Base-by-base conservation (phyloP, 2,797 vertebrate genomes). In the Melanotaenia trifasciata region DNA sequence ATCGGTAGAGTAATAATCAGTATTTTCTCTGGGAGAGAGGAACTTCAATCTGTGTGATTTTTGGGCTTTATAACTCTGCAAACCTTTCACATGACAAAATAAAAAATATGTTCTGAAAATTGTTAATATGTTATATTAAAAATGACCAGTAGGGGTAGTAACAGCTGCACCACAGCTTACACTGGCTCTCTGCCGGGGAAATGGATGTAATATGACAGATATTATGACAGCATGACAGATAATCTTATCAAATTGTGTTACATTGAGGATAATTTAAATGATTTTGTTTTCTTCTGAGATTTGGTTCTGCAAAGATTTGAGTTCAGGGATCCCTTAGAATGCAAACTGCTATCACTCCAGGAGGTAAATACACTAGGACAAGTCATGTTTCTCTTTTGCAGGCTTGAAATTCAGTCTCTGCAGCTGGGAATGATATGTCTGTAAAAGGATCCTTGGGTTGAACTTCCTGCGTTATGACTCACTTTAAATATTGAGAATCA, bases 331-430 rank as follows among this genome's bases (percentile, higher is more conserved):
- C 28, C 7, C 16, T 47, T 32, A 69, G 0, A 62, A 5, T 24
- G 18, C 9, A 14, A 14, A 7, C 4, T 18, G 5, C 0, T 22
- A 36, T 2, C 11, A 18, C 24, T 33, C 53, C 12, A 3, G 32
- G 62, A 53, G 45, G n/a, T 8, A 47, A 33, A 2, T 13, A 26
- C 9, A 0, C n/a, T 43, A 5, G 32, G 12, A 45, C 1, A 5
- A 2, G 5, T 64, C 7, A 45, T n/a, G 36, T 8, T 54, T 36
- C 1, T 7, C 0, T 0, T 12, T 26, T 32, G 56, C 0, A 66
- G 53, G 45, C 72, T 33, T 10, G 12, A 24, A 47, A 16, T 60
- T 78, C 66, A 47, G 13, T 58, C 24, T 18, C 53, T 32, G 70
- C 69, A 67, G 69, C 2, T 60, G 38, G 36, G 43, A 40, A 58